phyloP scores from a whole-genome alignment of 2,888 invertebrate species.

The Gandaritis pyraliata region DNA sequence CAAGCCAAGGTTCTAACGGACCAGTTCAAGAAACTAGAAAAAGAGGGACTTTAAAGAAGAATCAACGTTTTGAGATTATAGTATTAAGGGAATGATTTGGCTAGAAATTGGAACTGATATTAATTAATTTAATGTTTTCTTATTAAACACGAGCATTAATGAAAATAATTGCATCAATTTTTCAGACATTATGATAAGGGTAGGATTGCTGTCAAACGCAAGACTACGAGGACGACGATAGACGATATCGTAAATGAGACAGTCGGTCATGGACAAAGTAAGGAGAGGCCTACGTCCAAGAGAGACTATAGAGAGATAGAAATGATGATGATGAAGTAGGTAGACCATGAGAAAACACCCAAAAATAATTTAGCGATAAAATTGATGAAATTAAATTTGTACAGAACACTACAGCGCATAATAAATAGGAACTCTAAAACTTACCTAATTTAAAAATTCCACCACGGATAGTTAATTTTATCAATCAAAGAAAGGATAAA shows the following conservation, averaged over 20 bases:
- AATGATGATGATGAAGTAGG: too few species aligned
- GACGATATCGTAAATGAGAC: too few species aligned
- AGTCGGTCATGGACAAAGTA: too few species aligned
- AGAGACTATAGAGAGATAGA: too few species aligned
- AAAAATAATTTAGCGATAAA: too few species aligned
- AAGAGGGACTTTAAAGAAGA: conserved; percentile 50
- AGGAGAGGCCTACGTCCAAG: too few species aligned
- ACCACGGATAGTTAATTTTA: conserved; percentile 11
- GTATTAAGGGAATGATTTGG: conserved; percentile 8
- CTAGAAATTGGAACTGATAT: conserved; percentile 2
- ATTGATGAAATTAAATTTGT: not conserved
- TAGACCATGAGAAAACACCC: too few species aligned
- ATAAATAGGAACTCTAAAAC: not conserved
- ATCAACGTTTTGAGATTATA: not conserved
- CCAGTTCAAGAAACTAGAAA: conserved; percentile 48
- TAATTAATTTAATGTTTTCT: not conserved
- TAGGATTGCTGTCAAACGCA: too few species aligned
- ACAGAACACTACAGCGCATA: not conserved
- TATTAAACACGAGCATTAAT: conserved; percentile 4
- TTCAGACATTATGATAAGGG: not conserved
- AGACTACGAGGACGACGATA: too few species aligned
- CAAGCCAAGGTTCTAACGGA: conserved; percentile 51
- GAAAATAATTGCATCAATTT: not conserved
- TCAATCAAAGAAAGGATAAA: conserved; percentile 21
- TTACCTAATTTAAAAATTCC: conserved; percentile 13